Evolutionary conservation across 2,797 vertebrate genomes (phyloP).

Genomic region (Poeciliopsis paucimaculata): DNA sequence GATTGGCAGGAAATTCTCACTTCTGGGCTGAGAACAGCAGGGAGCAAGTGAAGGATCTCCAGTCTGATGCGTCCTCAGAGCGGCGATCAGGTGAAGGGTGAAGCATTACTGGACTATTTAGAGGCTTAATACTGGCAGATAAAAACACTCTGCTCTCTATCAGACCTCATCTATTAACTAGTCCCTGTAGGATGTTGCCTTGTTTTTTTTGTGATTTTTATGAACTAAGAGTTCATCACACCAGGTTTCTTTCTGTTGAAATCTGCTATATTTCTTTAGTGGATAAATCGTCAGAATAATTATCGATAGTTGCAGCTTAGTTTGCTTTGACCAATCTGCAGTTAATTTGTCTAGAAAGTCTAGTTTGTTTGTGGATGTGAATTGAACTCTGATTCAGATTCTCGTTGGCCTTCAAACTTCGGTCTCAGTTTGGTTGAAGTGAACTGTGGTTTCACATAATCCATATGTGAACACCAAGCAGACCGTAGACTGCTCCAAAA

Average conservation of each 20-base stretch:
- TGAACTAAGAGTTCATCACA: background rate
- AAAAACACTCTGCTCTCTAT: background rate
- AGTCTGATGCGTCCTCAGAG: background rate
- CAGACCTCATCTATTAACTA: background rate
- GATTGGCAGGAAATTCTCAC: slow-evolving; percentile 38
- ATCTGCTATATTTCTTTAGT: too few relatives aligned
- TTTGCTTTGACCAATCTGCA: background rate
- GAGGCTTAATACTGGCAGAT: slow-evolving; percentile 9
- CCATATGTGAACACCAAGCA: too few relatives aligned
- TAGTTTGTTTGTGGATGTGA: background rate
- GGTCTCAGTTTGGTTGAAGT: too few relatives aligned
- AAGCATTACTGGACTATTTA: slow-evolving; percentile 1
- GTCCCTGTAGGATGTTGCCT: background rate
- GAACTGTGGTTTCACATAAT: too few relatives aligned
- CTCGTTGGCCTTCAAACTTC: too few relatives aligned
- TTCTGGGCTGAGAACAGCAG: slow-evolving; percentile 3
- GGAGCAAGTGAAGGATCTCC: slow-evolving; percentile 16
- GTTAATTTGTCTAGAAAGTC: background rate
- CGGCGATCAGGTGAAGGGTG: slow-evolving; percentile 4
- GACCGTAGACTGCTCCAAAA: too few relatives aligned
- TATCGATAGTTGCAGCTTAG: too few relatives aligned
- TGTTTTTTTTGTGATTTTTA: too few relatives aligned
- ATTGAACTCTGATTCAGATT: too few relatives aligned
- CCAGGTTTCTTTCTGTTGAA: too few relatives aligned
- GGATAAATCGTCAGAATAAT: too few relatives aligned